Evolutionary conservation across 2,888 invertebrate genomes (phyloP), one percentile per base, ranked within the genome.

Genomic region (Parnassius mnemosyne): DNA sequence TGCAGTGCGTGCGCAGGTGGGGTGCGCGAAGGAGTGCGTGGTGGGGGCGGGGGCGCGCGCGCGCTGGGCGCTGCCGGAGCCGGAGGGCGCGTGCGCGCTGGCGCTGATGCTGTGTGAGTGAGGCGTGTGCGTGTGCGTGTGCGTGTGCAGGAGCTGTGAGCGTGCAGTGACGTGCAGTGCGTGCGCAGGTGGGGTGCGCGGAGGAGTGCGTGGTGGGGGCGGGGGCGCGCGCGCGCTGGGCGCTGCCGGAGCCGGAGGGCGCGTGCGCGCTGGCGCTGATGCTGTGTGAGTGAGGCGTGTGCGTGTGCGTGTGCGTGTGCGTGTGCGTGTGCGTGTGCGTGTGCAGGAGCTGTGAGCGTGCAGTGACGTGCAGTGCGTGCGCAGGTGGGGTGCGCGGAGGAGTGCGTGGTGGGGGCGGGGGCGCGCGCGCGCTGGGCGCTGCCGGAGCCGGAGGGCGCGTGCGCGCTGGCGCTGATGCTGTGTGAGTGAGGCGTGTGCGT

Each of bases 361-460:
- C 43, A 11, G 43, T 43, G 11, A 43, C 16, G 13, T 53, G 10
- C 12, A 9, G 49, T 49, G n/a, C n/a, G 43, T n/a, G 16, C 25
- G 25, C 65, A 92, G 92, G 92, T 92, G 68, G 94, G 93, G 34
- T 92, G 93, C 69, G 92, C 93, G 69, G 96, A 96, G 71, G 92
- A 94, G 76, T 92, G 95, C 82, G 94, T 95, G 72, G 95, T 96
- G 79, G 93, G 94, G 11, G 96, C 97, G 42, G 95, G 95, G 80
- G 94, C 94, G 95, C 97, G 85, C 94, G 96, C 25, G 94, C 94
- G 66, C 93, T 96, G 75, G 91, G 93, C 65, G 60, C 92, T 97
- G 69, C 95, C 95, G 71, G 98, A 97, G 64, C 97, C 97, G 1
- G 99, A 98, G 68, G 98, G 97, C 13, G 95, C 95, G 49, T 92